phyloP scores from a whole-genome alignment of 2,113 vertebrate species.

The Hippocampus mohnikei region DNA sequence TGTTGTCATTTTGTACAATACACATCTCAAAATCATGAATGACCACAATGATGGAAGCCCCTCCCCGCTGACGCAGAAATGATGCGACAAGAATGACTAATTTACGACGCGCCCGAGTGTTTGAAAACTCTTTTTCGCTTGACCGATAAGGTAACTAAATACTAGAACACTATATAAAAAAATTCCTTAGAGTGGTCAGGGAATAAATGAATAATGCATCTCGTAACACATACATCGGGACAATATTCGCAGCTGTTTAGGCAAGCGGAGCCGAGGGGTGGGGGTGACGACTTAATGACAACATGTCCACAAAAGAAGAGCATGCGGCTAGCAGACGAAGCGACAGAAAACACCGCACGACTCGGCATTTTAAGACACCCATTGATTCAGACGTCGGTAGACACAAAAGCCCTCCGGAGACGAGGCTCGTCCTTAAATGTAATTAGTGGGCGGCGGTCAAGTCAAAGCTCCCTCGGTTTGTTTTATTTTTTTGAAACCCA shows the following conservation, averaged over 20 bases:
- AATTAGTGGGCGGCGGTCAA: background rate
- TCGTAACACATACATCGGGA: too few species aligned
- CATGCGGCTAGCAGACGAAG: background rate
- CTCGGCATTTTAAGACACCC: background rate
- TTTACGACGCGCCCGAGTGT: background rate
- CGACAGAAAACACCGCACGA: background rate
- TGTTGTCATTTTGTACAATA: background rate
- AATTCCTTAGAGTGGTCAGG: too few species aligned
- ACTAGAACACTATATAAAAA: too few species aligned
- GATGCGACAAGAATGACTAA: background rate
- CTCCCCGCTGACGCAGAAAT: background rate
- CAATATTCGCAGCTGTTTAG: background rate
- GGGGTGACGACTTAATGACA: conserved; percentile 4
- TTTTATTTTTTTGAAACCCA: conserved; percentile 20
- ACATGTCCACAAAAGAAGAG: conserved; percentile 6
- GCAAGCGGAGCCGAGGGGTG: too few species aligned
- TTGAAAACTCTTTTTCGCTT: background rate
- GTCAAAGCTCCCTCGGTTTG: background rate
- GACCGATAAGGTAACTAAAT: background rate
- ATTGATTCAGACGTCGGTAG: background rate
- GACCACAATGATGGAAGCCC: background rate
- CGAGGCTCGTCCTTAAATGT: background rate
- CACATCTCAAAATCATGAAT: too few species aligned
- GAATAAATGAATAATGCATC: background rate
- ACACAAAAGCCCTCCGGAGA: background rate